These are phyloP conservation scores for Upupa epops DNA, from an alignment of 2,113 vertebrate genomes.

Conservation along the genomic window DNA sequence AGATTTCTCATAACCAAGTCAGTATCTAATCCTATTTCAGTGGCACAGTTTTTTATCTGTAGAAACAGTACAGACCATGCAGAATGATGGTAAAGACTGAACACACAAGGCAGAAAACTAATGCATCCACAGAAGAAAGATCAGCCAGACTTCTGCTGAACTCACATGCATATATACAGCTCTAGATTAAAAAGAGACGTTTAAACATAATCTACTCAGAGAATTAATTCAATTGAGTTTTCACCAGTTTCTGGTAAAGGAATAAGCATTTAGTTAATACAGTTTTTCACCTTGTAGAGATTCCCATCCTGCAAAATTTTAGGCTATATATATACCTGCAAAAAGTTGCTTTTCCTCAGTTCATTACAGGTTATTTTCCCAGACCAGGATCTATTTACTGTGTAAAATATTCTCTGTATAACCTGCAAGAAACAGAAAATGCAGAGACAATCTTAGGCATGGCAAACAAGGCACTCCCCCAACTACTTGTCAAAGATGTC, in stretches of 20 bases:
- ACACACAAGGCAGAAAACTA: neutral
- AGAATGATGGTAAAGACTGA: neutral
- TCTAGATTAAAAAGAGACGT: neutral
- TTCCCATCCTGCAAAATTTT: neutral
- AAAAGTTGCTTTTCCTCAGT: slow-evolving; percentile 91
- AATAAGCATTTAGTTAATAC: neutral
- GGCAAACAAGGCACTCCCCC: neutral
- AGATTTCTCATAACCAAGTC: neutral
- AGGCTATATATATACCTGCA: slow-evolving; percentile 79
- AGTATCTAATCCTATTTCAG: neutral
- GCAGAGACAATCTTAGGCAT: neutral
- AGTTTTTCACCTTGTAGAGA: neutral
- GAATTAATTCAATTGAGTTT: neutral
- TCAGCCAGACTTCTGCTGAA: neutral
- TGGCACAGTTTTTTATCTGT: neutral
- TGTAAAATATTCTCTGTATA: slow-evolving; percentile 96
- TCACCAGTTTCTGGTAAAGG: neutral
- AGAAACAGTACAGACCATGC: neutral
- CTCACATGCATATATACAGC: neutral
- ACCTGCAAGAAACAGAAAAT: slow-evolving; percentile 78
- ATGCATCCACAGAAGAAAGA: neutral
- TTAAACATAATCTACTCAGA: neutral
- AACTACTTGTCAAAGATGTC: neutral
- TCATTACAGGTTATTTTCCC: slow-evolving; percentile 89
- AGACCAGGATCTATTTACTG: slow-evolving; percentile 93